Evolutionary conservation across 23 tunicate species (phyloP), one percentile per base, ranked within the genome.

Genomic region (Halocynthia aurantium): DNA sequence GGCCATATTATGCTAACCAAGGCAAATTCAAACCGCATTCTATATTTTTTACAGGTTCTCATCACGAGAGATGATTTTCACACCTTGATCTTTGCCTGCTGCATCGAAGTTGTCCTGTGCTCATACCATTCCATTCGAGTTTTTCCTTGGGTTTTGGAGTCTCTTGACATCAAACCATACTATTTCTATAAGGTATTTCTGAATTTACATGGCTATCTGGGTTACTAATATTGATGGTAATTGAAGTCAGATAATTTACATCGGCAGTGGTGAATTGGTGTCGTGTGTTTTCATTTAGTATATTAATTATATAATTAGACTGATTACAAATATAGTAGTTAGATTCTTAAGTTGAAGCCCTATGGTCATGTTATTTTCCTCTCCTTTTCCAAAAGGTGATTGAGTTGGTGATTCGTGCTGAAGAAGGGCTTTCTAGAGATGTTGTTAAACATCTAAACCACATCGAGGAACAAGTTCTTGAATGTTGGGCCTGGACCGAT

Each of bases 341-440:
- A 2, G 40, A 22, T 20, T 68, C 13, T 17, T 81, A 13, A 50
- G 13, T 13, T 5, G n/a, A 13, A 50, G 51, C 66, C 19, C 80
- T 1, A 0, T 60, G n/a, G 17, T 15, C 17, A 60, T 60, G n/a
- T n/a, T n/a, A 15, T n/a, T 15, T 60, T n/a, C 64, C 64, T 15
- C 64, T 60, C 17, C 64, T 1, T 15, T 15, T 60, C 64, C 17
- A 12, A 1, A n/a, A 90, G 90, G 92, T 94, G 12, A 87, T 94
- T 63, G 99, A 94, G 71, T 82, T 94, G 54, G 84, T 94, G 22
- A 77, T 94, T 10, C 78, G 99, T 22, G 95, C 99, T 18, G 99
- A 94, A 66, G 95, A 88, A n/a, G 62, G 70, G 49, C 76, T 94
- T 13, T 68, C 90, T 7, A 74, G 87, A 17, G 85, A 75, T 8